Evolutionary conservation across 2,113 vertebrate genomes (phyloP), one percentile per base, ranked within the genome.

Genomic region (Dipodomys ordii): DNA sequence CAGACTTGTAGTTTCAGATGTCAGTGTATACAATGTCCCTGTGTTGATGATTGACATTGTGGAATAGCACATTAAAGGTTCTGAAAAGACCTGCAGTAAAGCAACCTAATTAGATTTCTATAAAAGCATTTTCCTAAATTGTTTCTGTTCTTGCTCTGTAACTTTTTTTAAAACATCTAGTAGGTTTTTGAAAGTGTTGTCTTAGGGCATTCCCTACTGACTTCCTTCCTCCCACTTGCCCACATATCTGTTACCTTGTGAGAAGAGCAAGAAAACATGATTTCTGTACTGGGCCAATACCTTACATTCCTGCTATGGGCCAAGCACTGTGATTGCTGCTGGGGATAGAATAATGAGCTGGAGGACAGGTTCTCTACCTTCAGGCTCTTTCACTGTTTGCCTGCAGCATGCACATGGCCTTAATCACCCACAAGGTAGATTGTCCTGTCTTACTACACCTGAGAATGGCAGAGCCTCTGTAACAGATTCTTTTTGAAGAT

Each of bases 1-100:
- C 64, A 25, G 22, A 44, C 67, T 62, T 69, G 20, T 71, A 92
- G 95, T 91, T 76, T 73, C 49, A 89, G 65, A n/a, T 15, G 49
- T 84, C 87, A 80, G 94, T 86, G 76, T 27, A 74, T 46, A 46
- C 87, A 76, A 16, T 88, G 0, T 7, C 57, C 69, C 13, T 11
- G 0, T 79, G 71, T 87, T 77, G 25, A 62, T 92, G 77, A 94
- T 49, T 87, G 72, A 57, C 7, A 7, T 35, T 60, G 15, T 25
- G 13, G 84, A 87, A 32, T 18, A 84, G 84, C 69, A 53, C 60
- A 74, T 65, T 95, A 91, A 95, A 97, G 84, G 77, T 39, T 94
- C 95, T 71, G 84, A 87, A 78, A 92, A 95, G 87, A 30, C 78
- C 87, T 71, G 77, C 84, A 95, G 39, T 39, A 73, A 92, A 81